Conservation (phyloP, 2,113 vertebrate genomes). For the Suricata suricatta region DNA sequence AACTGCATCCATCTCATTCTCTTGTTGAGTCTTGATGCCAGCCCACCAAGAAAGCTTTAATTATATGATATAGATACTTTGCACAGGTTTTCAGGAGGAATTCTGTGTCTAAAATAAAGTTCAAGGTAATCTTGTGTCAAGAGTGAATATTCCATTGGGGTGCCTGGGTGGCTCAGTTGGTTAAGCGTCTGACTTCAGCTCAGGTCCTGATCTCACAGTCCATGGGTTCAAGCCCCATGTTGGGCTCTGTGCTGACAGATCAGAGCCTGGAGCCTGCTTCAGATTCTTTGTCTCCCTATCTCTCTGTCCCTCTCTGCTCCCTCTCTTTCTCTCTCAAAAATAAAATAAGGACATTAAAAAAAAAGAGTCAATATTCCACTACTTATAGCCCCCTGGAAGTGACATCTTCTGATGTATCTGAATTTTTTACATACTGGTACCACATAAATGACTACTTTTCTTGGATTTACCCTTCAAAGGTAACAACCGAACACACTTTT, state of each 20-base stretch:
- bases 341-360: no score
- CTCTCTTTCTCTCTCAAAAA: no score
- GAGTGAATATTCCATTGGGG: neutral
- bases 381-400: accelerated
- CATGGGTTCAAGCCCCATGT: no score
- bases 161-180: no score
- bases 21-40: neutral
- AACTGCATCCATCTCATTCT: neutral
- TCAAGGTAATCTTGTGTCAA: neutral
- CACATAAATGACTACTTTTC: neutral
- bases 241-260: no score
- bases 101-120: neutral
- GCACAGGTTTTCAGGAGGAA: neutral
- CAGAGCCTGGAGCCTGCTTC: no score
- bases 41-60: neutral
- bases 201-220: no score
- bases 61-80: neutral
- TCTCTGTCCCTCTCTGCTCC: no score
- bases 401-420: neutral
- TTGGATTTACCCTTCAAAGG: neutral
- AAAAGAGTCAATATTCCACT: neutral
- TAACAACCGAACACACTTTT: neutral
- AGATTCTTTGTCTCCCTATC: no score
- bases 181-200: no score
- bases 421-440: neutral